Evolutionary conservation across 2,113 vertebrate genomes (phyloP).

Genomic region (Pseudopipra pipra): DNA sequence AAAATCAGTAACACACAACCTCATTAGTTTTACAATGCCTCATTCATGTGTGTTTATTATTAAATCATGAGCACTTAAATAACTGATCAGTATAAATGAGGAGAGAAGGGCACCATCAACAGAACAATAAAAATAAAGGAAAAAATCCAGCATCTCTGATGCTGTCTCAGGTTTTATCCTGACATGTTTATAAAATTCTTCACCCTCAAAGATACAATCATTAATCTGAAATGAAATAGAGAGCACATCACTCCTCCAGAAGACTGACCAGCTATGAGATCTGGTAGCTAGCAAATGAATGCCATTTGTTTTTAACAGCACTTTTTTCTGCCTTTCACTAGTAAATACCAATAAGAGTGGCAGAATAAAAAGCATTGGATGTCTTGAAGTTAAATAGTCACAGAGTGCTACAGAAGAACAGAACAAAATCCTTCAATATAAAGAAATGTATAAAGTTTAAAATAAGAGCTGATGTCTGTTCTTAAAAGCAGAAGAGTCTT

Average conservation of each 20-base stretch:
- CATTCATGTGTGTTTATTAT: conserved; percentile 52
- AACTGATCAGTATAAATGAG: conserved; percentile 39
- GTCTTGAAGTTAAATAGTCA: background rate
- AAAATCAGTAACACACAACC: conserved; percentile 9
- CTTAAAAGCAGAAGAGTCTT: background rate
- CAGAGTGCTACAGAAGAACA: background rate
- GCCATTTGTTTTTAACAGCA: conserved; percentile 49
- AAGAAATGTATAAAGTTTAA: conserved; percentile 4
- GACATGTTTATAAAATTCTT: conserved; percentile 46
- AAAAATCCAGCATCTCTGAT: background rate
- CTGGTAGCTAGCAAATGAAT: conserved; percentile 20
- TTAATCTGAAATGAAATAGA: conserved; percentile 41
- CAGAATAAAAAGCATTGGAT: conserved; percentile 27
- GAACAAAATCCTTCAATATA: background rate
- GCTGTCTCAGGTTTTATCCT: background rate
- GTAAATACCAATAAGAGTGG: conserved; percentile 42
- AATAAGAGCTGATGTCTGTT: background rate
- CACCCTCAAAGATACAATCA: background rate
- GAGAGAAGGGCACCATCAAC: conserved; percentile 16
- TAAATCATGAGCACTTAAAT: conserved; percentile 56
- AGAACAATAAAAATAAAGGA: conserved; percentile 23
- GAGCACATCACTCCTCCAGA: background rate
- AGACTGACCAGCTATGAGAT: conserved; percentile 35
- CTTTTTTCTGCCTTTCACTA: conserved; percentile 39
- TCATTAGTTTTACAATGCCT: conserved; percentile 29